A percentile compares a stretch with the other conserved stretches of the same genome.
Conservation (phyloP, 1,140 invertebrate species). For the Phymorhynchus buccinoides region DNA sequence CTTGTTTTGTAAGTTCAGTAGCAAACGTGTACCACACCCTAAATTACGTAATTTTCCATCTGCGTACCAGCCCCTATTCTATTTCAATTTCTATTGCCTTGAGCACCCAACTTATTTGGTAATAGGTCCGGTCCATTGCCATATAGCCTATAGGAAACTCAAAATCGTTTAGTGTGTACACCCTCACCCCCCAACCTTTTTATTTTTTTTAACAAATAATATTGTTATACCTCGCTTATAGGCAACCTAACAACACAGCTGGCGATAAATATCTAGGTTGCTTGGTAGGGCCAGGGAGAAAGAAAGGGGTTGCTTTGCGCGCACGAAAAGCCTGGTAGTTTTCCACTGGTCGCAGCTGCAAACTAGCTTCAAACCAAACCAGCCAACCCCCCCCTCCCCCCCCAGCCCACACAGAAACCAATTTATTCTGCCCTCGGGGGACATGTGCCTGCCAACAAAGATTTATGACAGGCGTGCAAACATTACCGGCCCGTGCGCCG, state of each 20-base stretch:
- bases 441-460: slow-evolving; percentile 18
- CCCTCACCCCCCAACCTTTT: not conserved
- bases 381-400: too few species aligned
- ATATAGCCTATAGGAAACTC: too few species aligned
- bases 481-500: slow-evolving; percentile 29
- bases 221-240: not conserved
- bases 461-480: slow-evolving; percentile 7
- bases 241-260: slow-evolving; percentile 3
- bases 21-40: too few species aligned
- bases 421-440: not conserved
- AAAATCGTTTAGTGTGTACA: too few species aligned
- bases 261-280: not conserved
- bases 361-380: too few species aligned
- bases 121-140: too few species aligned
- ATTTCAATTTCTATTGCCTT: too few species aligned
- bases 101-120: too few species aligned
- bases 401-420: not conserved
- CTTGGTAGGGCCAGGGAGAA: not conserved
- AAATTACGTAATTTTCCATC: too few species aligned
- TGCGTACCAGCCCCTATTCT: too few species aligned
- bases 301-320: not conserved
- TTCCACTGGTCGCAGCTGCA: not conserved
- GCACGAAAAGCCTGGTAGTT: not conserved
- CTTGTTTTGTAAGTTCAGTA: too few species aligned
- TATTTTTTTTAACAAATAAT: not conserved